Conservation (phyloP, 2,113 vertebrate species). For the Petaurus breviceps region DNA sequence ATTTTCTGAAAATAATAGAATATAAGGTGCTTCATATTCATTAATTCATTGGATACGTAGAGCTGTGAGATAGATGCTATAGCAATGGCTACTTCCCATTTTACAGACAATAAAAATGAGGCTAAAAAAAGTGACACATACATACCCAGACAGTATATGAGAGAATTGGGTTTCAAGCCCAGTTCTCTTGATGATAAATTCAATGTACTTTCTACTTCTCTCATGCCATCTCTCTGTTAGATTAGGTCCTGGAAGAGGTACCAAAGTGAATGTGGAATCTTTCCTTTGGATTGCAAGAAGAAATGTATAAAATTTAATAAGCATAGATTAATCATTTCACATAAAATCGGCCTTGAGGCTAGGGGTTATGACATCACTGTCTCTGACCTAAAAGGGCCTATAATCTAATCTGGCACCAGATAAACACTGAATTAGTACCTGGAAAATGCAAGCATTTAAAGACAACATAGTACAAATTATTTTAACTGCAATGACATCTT, state of each 20-base stretch:
- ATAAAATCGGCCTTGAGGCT: not conserved
- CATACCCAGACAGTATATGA: not conserved
- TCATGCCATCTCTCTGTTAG: not conserved
- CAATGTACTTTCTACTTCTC: not conserved
- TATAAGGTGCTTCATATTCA: not conserved
- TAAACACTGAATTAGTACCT: not conserved
- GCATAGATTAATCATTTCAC: not conserved
- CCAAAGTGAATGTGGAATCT: constrained; percentile 1
- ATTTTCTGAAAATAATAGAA: not conserved
- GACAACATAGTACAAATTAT: not conserved
- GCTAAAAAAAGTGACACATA: not conserved
- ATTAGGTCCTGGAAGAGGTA: not conserved
- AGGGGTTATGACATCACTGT: not conserved
- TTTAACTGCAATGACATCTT: not conserved
- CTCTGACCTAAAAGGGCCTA: not conserved
- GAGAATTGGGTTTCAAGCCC: not conserved
- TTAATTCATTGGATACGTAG: not conserved
- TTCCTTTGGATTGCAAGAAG: not conserved
- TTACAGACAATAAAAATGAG: not conserved
- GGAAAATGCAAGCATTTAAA: not conserved
- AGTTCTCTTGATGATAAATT: not conserved
- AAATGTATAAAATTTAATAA: constrained; percentile 1
- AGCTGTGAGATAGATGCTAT: not conserved
- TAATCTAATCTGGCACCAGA: not conserved
- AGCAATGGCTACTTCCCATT: not conserved